Evolutionary conservation across 1,140 invertebrate genomes (phyloP).

Genomic region (Vollenhovia emeryi): DNA sequence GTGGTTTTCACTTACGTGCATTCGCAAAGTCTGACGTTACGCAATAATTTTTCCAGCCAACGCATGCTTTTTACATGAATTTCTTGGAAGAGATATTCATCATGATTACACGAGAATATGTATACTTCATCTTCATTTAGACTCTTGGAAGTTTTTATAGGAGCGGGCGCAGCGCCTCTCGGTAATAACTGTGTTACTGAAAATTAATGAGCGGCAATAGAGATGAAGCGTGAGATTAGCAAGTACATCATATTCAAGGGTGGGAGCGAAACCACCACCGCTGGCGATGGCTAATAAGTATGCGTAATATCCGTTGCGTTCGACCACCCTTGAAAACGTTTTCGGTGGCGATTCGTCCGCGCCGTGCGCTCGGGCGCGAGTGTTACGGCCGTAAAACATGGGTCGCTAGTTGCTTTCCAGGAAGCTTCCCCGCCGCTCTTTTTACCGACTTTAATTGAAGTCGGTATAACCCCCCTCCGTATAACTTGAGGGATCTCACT

Average conservation of each 20-base stretch:
- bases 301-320: background rate
- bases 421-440: conserved; percentile 66
- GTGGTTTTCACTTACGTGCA: background rate
- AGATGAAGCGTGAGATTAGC: conserved; percentile 44
- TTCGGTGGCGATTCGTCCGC: conserved; percentile 25
- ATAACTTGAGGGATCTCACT: conserved; percentile 76
- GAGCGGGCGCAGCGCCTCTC: background rate
- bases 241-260: conserved; percentile 28
- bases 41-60: conserved; percentile 9
- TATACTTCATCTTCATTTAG: conserved; percentile 44
- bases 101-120: conserved; percentile 5
- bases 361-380: conserved; percentile 29
- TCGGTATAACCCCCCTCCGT: conserved; percentile 42
- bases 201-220: conserved; percentile 50
- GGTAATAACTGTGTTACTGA: conserved; percentile 51
- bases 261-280: background rate
- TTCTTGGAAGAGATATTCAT: conserved; percentile 39
- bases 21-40: background rate
- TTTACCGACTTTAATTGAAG: conserved; percentile 81
- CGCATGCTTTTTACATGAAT: background rate
- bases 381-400: conserved; percentile 57
- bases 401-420: conserved; percentile 68
- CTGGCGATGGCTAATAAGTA: background rate
- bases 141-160: conserved; percentile 31
- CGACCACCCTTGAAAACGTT: background rate